Base-by-base conservation (phyloP, 2,888 invertebrate genomes). In the Trypoxylon attenuatum region DNA sequence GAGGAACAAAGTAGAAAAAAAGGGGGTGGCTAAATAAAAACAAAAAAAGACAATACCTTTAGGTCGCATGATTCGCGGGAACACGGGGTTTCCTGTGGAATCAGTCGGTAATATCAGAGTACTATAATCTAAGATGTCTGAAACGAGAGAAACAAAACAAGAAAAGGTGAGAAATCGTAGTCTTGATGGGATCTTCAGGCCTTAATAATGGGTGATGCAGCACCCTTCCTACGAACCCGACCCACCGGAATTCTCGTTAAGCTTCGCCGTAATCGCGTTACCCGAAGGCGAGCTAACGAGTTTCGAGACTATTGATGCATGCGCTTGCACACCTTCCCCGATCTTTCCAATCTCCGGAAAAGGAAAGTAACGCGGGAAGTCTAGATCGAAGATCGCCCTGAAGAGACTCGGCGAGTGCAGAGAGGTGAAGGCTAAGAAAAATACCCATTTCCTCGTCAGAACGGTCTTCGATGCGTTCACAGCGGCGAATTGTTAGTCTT, bases 91-190 rank as follows among this genome's bases (percentile, higher is more conserved):
- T 86, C 93, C 93, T 83, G 91, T 90, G 79, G 92, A 91, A 90
- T 94, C 93, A 85, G 92, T 93, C 83, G 94, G 93, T 88, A 93
- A 92, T 87, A 91, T 90, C 88, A 92, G 90, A 87, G 91, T 90
- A 89, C 90, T 91, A 90, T 91, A 92, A 89, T 92, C 91, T 89
- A 90, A 90, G 86, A 92, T 90, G 90, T 92, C 92, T 92, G 92
- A 86, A 92, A 92, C 87, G 84, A 87, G 87, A 87, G 82, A 84
- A 77, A 79, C 77, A 76, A 79, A 73, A 59, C 71, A 61, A 63
- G 58, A 45, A 63, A 62, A 43, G 6, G 46, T 53, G 61, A 69
- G 62, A 73, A 63, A 61, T 58, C 15, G 22, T 6, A 10, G 43
- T 10, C 23, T 21, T 21, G 42, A 6, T 4, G 16, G n/a, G n/a